Evolutionary conservation across 1,140 invertebrate species (phyloP), one percentile per base, ranked within the genome.

Genomic region (Eciton burchellii): DNA sequence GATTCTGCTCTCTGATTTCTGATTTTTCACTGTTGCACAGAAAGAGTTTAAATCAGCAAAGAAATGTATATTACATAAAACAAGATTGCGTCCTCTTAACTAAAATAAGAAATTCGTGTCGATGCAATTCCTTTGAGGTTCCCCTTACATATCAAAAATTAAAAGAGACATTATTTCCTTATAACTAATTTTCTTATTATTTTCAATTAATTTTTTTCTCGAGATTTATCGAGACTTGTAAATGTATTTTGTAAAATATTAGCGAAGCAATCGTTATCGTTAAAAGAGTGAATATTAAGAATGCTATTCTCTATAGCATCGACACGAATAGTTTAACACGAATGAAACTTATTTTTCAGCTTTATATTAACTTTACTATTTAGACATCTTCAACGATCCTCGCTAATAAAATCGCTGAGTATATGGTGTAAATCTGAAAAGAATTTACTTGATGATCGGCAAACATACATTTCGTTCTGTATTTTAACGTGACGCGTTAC

Each of bases 401-500:
- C 52, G 19, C 52, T 3, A 16, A 21, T 66, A 77, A 68, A 57
- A 79, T 29, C 12, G 49, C 35, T 6, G 35, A n/a, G n/a, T n/a
- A n/a, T n/a, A n/a, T n/a, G n/a, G n/a, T n/a, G n/a, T n/a, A n/a
- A n/a, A n/a, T n/a, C n/a, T n/a, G n/a, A n/a, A n/a, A n/a, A n/a
- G n/a, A n/a, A n/a, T n/a, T n/a, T n/a, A n/a, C n/a, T n/a, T n/a
- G n/a, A n/a, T n/a, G n/a, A n/a, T n/a, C n/a, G n/a, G n/a, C n/a
- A n/a, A n/a, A n/a, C n/a, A n/a, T n/a, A n/a, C n/a, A n/a, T n/a
- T n/a, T n/a, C n/a, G n/a, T n/a, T n/a, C n/a, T 47, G 83, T 83
- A 73, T 85, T 85, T 88, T 77, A 76, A 43, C 14, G 26, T 35
- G 21, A 19, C 60, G 43, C 21, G n/a, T 35, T 35, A 35, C 21